These are phyloP conservation scores for Callaeas wilsoni DNA, from an alignment of 2,113 vertebrate genomes.

Conservation along the genomic window DNA sequence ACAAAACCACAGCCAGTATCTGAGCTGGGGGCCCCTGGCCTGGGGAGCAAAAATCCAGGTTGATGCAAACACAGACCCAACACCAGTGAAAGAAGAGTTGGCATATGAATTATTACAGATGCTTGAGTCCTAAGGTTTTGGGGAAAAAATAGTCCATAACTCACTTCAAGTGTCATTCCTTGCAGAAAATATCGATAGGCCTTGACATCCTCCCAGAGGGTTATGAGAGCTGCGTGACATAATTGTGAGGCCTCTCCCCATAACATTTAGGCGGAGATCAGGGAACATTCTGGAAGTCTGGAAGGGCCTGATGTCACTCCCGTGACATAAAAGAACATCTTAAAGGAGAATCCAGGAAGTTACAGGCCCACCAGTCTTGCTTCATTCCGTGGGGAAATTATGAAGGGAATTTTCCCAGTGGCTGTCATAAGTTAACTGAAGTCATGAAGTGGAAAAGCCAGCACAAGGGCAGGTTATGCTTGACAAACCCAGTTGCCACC, in stretches of 20 bases:
- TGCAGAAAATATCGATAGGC: not conserved
- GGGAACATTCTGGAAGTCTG: not conserved
- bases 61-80: not conserved
- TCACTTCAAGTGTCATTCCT: not conserved
- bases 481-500: not conserved
- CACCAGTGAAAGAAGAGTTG: not conserved
- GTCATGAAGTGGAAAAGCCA: not conserved
- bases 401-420: not conserved
- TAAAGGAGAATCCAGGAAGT: not conserved
- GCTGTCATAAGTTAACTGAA: not conserved
- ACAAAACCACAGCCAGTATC: not conserved
- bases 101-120: not conserved
- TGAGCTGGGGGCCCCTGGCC: not conserved
- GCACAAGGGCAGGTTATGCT: not conserved
- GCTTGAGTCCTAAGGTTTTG: not conserved
- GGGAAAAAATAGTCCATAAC: not conserved
- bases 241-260: not conserved
- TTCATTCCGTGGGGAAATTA: not conserved
- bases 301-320: not conserved
- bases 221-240: not conserved
- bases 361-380: no score
- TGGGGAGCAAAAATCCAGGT: not conserved
- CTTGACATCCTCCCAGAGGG: not conserved
- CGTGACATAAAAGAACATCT: rapidly evolving
- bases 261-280: not conserved